phyloP scores from a whole-genome alignment of 2,888 invertebrate species.

The Rapana venosa region DNA sequence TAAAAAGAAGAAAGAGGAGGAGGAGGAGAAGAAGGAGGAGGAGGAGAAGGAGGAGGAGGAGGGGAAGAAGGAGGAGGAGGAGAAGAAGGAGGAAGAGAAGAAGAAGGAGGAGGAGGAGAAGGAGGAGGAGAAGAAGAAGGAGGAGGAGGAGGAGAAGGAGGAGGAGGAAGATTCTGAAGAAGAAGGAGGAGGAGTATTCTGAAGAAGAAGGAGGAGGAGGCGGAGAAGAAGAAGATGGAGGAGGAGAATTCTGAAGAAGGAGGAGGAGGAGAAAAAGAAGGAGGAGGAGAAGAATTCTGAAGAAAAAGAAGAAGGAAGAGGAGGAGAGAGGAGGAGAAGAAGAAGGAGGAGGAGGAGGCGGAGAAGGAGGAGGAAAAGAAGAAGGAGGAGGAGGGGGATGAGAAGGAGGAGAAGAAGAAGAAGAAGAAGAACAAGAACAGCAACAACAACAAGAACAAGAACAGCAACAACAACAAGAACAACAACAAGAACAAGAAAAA shows the following conservation, averaged over 20 bases:
- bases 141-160: not conserved
- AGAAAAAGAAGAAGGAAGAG: not conserved
- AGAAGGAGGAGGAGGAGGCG: not conserved
- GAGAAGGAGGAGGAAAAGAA: not conserved
- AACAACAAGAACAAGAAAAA: not conserved
- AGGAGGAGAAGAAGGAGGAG: not conserved
- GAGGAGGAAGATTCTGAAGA: not conserved
- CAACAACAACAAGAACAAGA: not conserved
- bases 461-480: not conserved
- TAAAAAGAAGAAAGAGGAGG: too few relatives aligned
- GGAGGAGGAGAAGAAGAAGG: not conserved
- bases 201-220: not conserved
- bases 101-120: not conserved
- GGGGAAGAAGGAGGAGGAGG: not conserved
- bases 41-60: not conserved
- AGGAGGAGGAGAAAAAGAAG: not conserved
- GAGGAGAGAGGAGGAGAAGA: not conserved
- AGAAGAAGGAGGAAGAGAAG: not conserved
- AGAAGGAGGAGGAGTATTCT: not conserved
- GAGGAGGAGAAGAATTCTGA: too few relatives aligned
- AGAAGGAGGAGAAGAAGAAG: not conserved
- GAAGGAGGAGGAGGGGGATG: not conserved
- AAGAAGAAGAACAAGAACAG: not conserved
- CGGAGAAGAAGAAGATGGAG: not conserved
- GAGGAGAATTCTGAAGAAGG: not conserved